Conservation (phyloP, 2,113 vertebrate genomes). For the Muscicapa adusta region DNA sequence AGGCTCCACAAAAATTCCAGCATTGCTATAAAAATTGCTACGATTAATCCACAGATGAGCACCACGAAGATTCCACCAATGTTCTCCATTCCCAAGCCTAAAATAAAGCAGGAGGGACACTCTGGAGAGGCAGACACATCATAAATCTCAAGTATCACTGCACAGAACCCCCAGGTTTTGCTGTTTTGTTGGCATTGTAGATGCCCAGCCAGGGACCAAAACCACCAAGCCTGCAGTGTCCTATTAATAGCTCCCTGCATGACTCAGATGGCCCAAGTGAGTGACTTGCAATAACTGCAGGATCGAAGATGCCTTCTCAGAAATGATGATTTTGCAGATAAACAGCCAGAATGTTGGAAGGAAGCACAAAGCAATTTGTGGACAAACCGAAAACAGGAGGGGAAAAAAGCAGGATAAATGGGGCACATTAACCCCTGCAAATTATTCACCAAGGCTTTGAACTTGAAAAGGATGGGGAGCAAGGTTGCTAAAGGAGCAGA, state of each 20-base stretch:
- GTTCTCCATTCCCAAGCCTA: constrained; percentile 98
- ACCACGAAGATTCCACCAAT: constrained; percentile 99
- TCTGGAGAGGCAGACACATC: background rate
- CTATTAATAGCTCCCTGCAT: constrained; percentile 4
- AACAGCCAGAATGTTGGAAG: background rate
- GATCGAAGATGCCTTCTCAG: constrained; percentile 13
- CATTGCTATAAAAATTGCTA: constrained; percentile 98
- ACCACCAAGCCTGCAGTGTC: background rate
- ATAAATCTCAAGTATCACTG: background rate
- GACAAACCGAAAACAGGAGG: background rate
- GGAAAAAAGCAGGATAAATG: background rate
- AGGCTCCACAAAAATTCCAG: constrained; percentile 98
- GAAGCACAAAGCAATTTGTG: constrained; percentile 13
- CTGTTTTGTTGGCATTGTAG: background rate
- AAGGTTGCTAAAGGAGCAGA: constrained; percentile 20
- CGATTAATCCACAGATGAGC: constrained; percentile 95
- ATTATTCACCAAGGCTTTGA: constrained; percentile 33
- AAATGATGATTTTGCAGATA: constrained; percentile 59
- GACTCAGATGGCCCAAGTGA: background rate
- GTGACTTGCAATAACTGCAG: constrained; percentile 12
- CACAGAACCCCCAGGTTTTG: background rate
- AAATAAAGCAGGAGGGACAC: constrained; percentile 9
- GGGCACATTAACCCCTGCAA: constrained; percentile 17
- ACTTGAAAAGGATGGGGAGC: constrained; percentile 12
- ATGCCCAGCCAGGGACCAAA: background rate